These are phyloP conservation scores for Clepsis dumicolana DNA, from an alignment of 2,888 invertebrate genomes.

Conservation along the genomic window DNA sequence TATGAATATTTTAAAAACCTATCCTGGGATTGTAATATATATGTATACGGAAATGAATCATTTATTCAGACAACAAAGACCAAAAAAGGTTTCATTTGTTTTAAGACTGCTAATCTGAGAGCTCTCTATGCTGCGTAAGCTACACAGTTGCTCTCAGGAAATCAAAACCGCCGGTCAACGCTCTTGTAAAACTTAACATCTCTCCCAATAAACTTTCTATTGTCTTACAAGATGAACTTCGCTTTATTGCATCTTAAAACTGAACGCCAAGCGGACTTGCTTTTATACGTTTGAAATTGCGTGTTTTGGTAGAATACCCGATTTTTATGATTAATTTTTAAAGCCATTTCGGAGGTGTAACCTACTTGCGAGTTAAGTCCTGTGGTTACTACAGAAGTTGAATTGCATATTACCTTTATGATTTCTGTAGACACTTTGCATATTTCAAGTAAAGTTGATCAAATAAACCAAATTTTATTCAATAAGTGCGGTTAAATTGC, in stretches of 20 bases:
- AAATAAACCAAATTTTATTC: too few relatives aligned
- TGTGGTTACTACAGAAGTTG: not conserved
- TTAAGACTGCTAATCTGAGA: too few relatives aligned
- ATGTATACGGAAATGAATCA: too few relatives aligned
- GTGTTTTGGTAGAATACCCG: constrained; percentile 24
- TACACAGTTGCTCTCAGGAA: constrained; percentile 31
- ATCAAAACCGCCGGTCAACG: constrained; percentile 52
- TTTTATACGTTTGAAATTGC: constrained; percentile 31
- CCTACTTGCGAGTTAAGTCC: not conserved
- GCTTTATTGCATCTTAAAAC: constrained; percentile 54
- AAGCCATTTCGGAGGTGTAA: constrained; percentile 11
- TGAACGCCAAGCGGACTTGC: constrained; percentile 28
- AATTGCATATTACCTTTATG: too few relatives aligned
- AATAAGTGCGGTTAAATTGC: too few relatives aligned
- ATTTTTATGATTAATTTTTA: constrained; percentile 36
- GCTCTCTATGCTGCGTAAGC: not conserved
- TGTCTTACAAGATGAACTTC: constrained; percentile 62
- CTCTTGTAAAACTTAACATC: constrained; percentile 61
- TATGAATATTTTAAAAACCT: too few relatives aligned
- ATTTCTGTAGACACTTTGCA: not conserved
- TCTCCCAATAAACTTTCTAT: constrained; percentile 57
- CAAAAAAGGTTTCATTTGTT: too few relatives aligned
- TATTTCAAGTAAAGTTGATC: not conserved
- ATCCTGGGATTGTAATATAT: too few relatives aligned
- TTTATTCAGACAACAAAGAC: too few relatives aligned